Evolutionary conservation across 2,797 vertebrate species (phyloP), one percentile per base, ranked within the genome.

Genomic region (Hylomyscus alleni): DNA sequence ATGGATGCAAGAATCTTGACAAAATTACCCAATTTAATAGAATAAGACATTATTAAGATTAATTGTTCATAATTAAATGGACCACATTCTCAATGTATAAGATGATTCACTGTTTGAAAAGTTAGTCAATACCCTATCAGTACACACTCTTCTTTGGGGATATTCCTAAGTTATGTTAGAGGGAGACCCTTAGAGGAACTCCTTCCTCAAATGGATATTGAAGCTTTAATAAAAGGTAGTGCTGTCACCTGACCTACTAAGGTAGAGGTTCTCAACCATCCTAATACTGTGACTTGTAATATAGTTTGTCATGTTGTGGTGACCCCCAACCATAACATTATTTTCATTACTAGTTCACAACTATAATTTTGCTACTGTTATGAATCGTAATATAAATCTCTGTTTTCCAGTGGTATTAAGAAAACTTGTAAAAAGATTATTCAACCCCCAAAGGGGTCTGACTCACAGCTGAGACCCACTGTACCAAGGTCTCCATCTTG

Each of bases 1-100:
- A 56, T 77, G 11, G n/a, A 72, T 77, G 17, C 47, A 96, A 90
- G 80, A 47, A 69, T 93, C 58, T 81, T 92, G 69, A 83, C 7
- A 44, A 87, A 77, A 80, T 91, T 76, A 95, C 17, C 40, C 76
- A 93, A 78, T 44, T 62, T 9, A 92, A 54, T 76, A n/a, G 37
- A 76, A 29, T 60, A 69, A 3, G 37, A 10, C 44, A 65, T 92
- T 24, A 86, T 69, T 52, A 86, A 83, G 19, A 3, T 24, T 17
- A 85, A 91, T 37, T 31, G 13, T 52, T 90, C 62, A 44, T 50
- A 72, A 17, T 62, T 37, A 91, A 58, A 89, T 78, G 11, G 14
- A 91, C 4, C 69, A 89, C 65, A 69, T 75, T 78, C 8, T n/a
- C 47, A 44, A 47, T 69, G 22, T 19, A 9, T 2, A 56, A 12